Percentiles rank a stretch among this genome's conserved stretches.
These are phyloP conservation scores for Oegoconia quadripuncta DNA, from an alignment of 2,888 invertebrate genomes.

Conservation along the genomic window DNA sequence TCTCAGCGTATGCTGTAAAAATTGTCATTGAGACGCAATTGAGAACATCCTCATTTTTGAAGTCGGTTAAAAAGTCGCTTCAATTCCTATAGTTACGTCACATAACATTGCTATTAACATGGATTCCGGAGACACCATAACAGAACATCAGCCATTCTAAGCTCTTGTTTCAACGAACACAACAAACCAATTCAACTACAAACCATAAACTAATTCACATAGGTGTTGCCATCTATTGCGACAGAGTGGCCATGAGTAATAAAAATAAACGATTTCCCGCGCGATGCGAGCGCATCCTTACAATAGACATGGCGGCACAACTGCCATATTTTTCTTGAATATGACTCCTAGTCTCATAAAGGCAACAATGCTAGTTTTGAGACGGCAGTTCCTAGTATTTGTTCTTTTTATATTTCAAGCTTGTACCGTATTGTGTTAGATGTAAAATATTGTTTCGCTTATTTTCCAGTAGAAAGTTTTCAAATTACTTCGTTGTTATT, in stretches of 20 bases:
- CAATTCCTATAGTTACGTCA: no score
- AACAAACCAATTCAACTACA: background rate
- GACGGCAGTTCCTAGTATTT: constrained; percentile 34
- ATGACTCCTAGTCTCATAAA: constrained; percentile 32
- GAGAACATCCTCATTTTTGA: no score
- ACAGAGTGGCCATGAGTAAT: constrained; percentile 30
- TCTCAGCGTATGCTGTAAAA: no score
- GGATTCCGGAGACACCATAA: no score
- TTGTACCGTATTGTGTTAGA: constrained; percentile 1
- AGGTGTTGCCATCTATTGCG: constrained; percentile 32
- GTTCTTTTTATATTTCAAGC: constrained; percentile 21
- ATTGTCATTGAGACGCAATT: no score
- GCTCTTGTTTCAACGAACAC: no score
- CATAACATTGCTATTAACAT: no score
- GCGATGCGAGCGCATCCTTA: constrained; percentile 21
- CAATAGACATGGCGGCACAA: constrained; percentile 37
- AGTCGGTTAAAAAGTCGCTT: no score
- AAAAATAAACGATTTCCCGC: constrained; percentile 38
- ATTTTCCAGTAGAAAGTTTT: no score
- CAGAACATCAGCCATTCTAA: no score
- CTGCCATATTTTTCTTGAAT: constrained; percentile 54
- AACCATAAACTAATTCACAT: constrained; percentile 27
- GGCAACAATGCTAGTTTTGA: constrained; percentile 42
- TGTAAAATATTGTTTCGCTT: background rate
- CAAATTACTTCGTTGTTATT: no score